Conservation (phyloP, 2,797 vertebrate genomes). For the Chelidonichthys spinosus region DNA sequence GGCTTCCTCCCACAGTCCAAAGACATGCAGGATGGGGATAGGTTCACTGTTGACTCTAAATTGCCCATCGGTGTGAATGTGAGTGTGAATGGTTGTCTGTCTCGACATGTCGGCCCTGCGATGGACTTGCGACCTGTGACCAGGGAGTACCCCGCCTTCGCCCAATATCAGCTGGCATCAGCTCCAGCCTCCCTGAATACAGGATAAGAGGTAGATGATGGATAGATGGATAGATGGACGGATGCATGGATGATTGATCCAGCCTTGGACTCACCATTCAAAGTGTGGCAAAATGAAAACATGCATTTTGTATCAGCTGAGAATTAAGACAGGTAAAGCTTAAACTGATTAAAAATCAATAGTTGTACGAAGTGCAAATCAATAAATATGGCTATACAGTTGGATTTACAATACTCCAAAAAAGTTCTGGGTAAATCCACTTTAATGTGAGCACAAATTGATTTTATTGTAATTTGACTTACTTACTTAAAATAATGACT, state of each 20-base stretch:
- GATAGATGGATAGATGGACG: no score
- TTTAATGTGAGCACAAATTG: slow-evolving; percentile 20
- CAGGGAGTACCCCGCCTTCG: no score
- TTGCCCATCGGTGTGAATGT: no score
- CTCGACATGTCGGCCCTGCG: no score
- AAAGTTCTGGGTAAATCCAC: slow-evolving; percentile 18
- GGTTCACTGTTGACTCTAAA: no score
- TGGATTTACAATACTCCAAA: slow-evolving; percentile 32
- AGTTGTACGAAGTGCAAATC: slow-evolving; percentile 48
- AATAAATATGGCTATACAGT: slow-evolving; percentile 44
- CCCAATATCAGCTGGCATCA: no score
- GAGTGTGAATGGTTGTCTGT: no score
- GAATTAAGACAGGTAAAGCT: slow-evolving; percentile 39
- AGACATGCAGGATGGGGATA: no score
- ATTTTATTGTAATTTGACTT: slow-evolving; percentile 27
- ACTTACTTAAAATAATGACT: slow-evolving; percentile 40
- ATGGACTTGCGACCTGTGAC: no score
- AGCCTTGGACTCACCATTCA: slow-evolving; percentile 56
- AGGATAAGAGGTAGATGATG: no score
- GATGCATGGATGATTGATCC: slow-evolving; percentile 45
- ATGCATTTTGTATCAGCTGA: slow-evolving; percentile 52
- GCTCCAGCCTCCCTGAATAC: no score
- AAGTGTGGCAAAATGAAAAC: slow-evolving; percentile 54
- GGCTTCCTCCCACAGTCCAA: no score
- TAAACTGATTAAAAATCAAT: slow-evolving; percentile 59